Evolutionary conservation across 2,888 invertebrate species (phyloP), one percentile per base, ranked within the genome.

Genomic region (Agrotis clavis): DNA sequence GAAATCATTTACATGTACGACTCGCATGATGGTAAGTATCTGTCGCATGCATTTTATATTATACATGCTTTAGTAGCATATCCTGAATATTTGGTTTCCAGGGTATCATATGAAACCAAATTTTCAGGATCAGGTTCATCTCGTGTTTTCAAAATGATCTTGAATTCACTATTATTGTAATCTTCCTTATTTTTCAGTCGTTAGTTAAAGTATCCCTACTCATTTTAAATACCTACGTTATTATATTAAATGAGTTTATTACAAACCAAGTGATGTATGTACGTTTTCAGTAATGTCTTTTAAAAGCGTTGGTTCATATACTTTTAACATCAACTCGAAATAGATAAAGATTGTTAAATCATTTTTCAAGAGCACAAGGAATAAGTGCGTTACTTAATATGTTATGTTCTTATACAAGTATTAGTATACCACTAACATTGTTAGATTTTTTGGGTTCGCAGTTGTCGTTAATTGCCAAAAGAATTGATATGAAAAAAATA

Each of bases 1-100:
- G 97, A 98, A 91, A 97, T 99, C 85, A 98, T 99, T 90, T 99
- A 98, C 94, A 97, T 99, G 86, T 99, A 99, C 93, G 98, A 99
- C 93, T 98, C 98, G 0, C 98, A 99, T 90, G 98, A 99, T 90
- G 98, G 99, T 99, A 95, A 97, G 98, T 97, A 66, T 21, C 65
- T 56, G 50, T 63, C 75, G 59, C 11, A 50, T 51, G 14, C 13
- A 67, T 67, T 78, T 41, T 25, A 7, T 64, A 41, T 50, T 41
- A 18, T 41, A 64, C 18, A 30, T 50, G 41, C 19, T 63, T 19
- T 48, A 45, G 18, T 48, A 50, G 18, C 56, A 48, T 56, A 5
- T 11, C 35, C 18, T 45, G n/a, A 57, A 14, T 57, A 35, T 57
- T 4, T 35, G 18, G 9, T 16, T 64, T 56, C 25, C 35, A 14